Evolutionary conservation across 2,888 invertebrate genomes (phyloP), one percentile per base, ranked within the genome.

Genomic region (Drosophila lacicola): DNA sequence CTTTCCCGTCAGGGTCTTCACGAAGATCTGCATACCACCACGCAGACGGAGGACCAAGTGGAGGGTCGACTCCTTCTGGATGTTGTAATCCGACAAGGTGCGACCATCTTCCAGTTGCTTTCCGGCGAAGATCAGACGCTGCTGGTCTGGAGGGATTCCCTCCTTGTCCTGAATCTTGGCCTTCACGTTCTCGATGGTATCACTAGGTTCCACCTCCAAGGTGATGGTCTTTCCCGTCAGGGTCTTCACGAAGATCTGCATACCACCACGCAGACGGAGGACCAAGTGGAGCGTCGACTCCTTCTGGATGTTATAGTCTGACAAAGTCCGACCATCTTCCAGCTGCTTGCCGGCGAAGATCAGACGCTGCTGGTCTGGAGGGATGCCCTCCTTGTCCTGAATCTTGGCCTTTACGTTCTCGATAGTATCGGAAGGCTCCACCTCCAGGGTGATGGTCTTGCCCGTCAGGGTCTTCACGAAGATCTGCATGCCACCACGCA

Each of bases 11-110:
- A 83, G 21, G 8, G 81, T 78, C 57, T 84, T 82, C 13, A 84
- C 75, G 19, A 75, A 75, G 72, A 90, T 90, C 14, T 90, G 90
- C 90, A 80, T 80, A 3, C 80, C 80, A 33, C 80, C 80, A 1
- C 80, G 81, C 0, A 80, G 74, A 50, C 80, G 80, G 4, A 80
- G 70, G 0, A 80, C 80, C 72, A 80, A 75, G 9, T 80, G 80
- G 0, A 80, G 57, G 2, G 80, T 80, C 0, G 80, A 80, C 53
- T 80, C 80, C 55, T 80, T 80, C 19, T 80, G 82, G 10, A 80
- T 80, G 8, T 80, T 80, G 41, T 81, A 81, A 2, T 80, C 80
- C 0, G 80, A 80, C 1, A 80, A 10, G 0, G 82, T 80, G 1
- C 80, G 80, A 0, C 80, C 80, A 50, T 80, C 80, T 3, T 80